Evolutionary conservation across 2,113 vertebrate species (phyloP).

Genomic region (Seriola aureovittata): DNA sequence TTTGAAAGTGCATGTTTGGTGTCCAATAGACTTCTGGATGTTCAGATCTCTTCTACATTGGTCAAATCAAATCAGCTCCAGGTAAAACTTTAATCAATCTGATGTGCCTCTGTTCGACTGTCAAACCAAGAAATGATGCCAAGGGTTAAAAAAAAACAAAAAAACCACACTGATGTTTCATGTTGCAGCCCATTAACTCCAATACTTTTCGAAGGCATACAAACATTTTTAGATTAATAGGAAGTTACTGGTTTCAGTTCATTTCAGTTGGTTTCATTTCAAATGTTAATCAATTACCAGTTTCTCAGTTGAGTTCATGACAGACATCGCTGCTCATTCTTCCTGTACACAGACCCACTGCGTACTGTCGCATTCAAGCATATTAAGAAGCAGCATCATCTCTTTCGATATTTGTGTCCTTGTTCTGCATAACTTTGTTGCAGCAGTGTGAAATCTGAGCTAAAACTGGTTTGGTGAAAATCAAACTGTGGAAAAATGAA

Average conservation of each 20-base stretch:
- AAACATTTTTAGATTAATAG: not conserved
- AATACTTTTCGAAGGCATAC: not conserved
- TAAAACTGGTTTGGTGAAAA: not conserved
- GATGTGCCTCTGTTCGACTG: not conserved
- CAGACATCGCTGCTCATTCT: not conserved
- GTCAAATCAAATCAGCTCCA: not conserved
- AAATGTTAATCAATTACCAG: not conserved
- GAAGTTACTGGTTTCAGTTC: constrained; percentile 14
- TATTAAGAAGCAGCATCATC: not conserved
- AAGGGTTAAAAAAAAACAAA: no score
- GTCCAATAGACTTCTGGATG: not conserved
- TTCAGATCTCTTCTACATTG: not conserved
- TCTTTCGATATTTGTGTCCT: not conserved
- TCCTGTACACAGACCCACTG: not conserved
- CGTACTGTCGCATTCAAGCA: not conserved
- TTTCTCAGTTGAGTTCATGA: not conserved
- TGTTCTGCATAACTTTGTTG: not conserved
- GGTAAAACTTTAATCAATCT: not conserved
- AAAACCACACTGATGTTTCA: not conserved
- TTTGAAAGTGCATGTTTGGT: not conserved
- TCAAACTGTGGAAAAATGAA: constrained; percentile 3
- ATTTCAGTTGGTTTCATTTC: constrained; percentile 4
- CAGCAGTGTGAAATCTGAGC: not conserved
- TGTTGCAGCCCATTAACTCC: not conserved
- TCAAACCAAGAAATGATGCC: no score